Evolutionary conservation across 1,140 invertebrate genomes (phyloP), one percentile per base, ranked within the genome.

Genomic region (Neodiprion virginianus): DNA sequence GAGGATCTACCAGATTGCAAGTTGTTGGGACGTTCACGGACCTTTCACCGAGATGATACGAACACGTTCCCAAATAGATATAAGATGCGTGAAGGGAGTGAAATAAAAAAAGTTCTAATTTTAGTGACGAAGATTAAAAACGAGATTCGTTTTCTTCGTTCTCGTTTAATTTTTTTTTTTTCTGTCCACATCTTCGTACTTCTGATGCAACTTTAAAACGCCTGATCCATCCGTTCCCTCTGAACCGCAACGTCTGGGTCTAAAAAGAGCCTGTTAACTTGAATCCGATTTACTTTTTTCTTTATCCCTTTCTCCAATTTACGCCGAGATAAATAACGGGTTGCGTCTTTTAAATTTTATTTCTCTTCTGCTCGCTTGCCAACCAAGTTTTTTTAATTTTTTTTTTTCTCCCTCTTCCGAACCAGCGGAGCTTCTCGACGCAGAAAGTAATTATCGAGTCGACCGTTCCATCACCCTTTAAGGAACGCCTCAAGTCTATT

Each of bases 261-360:
- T 5, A 40, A 40, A 5, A 5, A 40, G 28, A 5, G 28, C 28
- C 28, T 40, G 28, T 40, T 40, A 40, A 40, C 28, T 40, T 5
- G 1, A 3, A 40, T 40, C 5, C 28, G 28, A 3, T 40, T 40
- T 5, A 40, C 28, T 5, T 61, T 61, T 61, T 61, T 14, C 11
- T 17, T 61, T 8, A 61, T 61, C n/a, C n/a, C 5, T 61, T 61
- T 61, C n/a, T 14, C 8, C 53, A 61, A 61, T 61, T 61, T 7
- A 9, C 8, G n/a, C 53, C 47, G 12, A 49, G 72, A 77, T 74
- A 76, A 79, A 79, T 80, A 82, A 83, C 81, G 76, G 79, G 80
- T 82, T 82, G 77, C 78, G 28, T 40, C 28, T 40, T 40, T 40
- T 40, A 1, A 40, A 5, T 40, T 40, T 71, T 65, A 14, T 75